Percentiles rank a stretch among this genome's conserved stretches.
phyloP scores from a whole-genome alignment of 2,113 vertebrate species.

The Vulpes ferrilata region DNA sequence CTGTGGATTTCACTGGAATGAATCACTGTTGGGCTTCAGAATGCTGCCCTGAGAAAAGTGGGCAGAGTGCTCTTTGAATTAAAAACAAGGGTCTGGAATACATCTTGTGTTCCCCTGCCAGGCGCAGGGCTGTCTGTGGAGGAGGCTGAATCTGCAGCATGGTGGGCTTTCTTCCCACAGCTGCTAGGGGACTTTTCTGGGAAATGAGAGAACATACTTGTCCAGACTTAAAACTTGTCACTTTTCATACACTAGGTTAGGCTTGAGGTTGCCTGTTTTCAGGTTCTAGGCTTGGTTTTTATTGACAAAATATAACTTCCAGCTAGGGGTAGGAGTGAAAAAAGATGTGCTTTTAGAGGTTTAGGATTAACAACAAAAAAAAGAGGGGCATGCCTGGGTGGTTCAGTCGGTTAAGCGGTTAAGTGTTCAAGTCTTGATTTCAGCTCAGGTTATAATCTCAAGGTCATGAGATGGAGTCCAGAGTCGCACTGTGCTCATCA shows the following conservation, averaged over 20 bases:
- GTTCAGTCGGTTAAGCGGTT: not conserved
- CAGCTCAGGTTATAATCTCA: not conserved
- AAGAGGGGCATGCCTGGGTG: not conserved
- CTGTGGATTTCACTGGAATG: slow-evolving; percentile 79
- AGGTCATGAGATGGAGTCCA: not conserved
- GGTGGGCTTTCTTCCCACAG: slow-evolving; percentile 68
- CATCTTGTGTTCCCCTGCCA: slow-evolving; percentile 80
- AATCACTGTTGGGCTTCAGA: slow-evolving; percentile 83
- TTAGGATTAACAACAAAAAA: not conserved
- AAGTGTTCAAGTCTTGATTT: not conserved
- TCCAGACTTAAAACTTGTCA: slow-evolving; percentile 39
- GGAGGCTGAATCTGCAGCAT: slow-evolving; percentile 64
- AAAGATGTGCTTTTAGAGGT: not conserved
- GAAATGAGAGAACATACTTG: slow-evolving; percentile 63
- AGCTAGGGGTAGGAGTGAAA: not conserved
- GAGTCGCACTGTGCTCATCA: not conserved
- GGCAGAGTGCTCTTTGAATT: slow-evolving; percentile 85
- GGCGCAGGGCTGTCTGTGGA: slow-evolving; percentile 80
- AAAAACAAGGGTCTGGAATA: slow-evolving; percentile 83
- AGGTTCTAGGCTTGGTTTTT: slow-evolving; percentile 43
- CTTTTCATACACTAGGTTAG: not conserved
- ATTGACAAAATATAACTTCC: slow-evolving; percentile 13
- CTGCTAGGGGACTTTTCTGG: slow-evolving; percentile 48
- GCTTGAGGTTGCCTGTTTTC: slow-evolving; percentile 38
- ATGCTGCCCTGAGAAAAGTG: slow-evolving; percentile 73